Evolutionary conservation across 2,888 invertebrate species (phyloP).

Genomic region (Tenodera sinensis): DNA sequence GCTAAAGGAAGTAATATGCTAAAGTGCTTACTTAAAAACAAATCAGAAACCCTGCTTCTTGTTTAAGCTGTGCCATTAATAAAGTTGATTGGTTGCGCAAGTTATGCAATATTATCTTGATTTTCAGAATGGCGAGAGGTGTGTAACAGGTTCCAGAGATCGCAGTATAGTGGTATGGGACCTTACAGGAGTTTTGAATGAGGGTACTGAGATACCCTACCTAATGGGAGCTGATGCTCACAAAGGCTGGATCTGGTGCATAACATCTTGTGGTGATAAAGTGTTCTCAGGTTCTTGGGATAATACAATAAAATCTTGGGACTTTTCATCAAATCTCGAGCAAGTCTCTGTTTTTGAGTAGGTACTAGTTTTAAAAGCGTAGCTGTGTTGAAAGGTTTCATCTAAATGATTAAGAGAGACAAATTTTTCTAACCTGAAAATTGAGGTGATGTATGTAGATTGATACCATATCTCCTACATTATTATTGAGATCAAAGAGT

Average conservation of each 20-base stretch:
- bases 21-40: no score
- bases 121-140: slow-evolving; percentile 19
- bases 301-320: slow-evolving; percentile 57
- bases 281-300: slow-evolving; percentile 62
- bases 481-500: no score
- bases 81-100: background rate
- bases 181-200: slow-evolving; percentile 36
- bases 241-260: slow-evolving; percentile 59
- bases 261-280: slow-evolving; percentile 40
- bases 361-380: background rate
- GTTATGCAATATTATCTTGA: background rate
- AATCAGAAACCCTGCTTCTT: background rate
- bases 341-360: slow-evolving; percentile 22
- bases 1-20: no score
- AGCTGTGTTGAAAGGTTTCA: background rate
- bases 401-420: background rate
- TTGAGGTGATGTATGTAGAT: no score
- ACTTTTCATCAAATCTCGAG: slow-evolving; percentile 45
- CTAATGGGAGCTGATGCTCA: slow-evolving; percentile 51
- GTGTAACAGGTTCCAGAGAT: slow-evolving; percentile 53
- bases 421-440: no score
- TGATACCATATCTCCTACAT: no score
- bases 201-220: slow-evolving; percentile 38
- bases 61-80: background rate
- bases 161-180: slow-evolving; percentile 55